These are phyloP conservation scores for Semicossyphus pulcher DNA, from an alignment of 2,113 vertebrate species.

Conservation along the genomic window DNA sequence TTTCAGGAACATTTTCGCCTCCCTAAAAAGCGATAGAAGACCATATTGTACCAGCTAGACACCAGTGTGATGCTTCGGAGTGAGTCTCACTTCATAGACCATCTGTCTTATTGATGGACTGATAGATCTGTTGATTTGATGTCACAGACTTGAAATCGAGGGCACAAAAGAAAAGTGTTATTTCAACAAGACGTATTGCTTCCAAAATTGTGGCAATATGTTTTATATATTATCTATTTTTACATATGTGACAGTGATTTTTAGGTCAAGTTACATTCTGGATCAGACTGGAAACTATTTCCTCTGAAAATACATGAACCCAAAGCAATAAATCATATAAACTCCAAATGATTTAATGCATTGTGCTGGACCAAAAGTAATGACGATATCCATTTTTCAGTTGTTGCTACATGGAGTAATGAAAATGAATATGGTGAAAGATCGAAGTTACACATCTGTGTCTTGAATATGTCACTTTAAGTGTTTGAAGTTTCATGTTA, in stretches of 20 bases:
- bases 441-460: background rate
- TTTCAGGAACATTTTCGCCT: slow-evolving; percentile 19
- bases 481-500: too few species aligned
- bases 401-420: background rate
- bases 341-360: background rate
- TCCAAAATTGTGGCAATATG: slow-evolving; percentile 34
- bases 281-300: slow-evolving; percentile 15
- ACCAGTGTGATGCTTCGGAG: slow-evolving; percentile 13
- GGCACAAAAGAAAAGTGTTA: slow-evolving; percentile 54
- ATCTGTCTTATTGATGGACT: slow-evolving; percentile 51
- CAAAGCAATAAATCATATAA: slow-evolving; percentile 28
- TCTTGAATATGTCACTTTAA: background rate
- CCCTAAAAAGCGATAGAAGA: slow-evolving; percentile 55
- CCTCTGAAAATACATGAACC: slow-evolving; percentile 32
- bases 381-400: background rate
- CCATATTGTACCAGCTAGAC: slow-evolving; percentile 10
- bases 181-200: slow-evolving; percentile 45
- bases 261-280: slow-evolving; percentile 36
- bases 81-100: slow-evolving; percentile 29
- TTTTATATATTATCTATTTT: background rate
- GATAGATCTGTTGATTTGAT: slow-evolving; percentile 44
- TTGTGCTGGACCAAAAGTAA: background rate
- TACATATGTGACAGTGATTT: slow-evolving; percentile 39
- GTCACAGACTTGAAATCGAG: slow-evolving; percentile 59
- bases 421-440: background rate